Conservation (phyloP, 2,113 vertebrate species). For the Macquaria ambigua region DNA sequence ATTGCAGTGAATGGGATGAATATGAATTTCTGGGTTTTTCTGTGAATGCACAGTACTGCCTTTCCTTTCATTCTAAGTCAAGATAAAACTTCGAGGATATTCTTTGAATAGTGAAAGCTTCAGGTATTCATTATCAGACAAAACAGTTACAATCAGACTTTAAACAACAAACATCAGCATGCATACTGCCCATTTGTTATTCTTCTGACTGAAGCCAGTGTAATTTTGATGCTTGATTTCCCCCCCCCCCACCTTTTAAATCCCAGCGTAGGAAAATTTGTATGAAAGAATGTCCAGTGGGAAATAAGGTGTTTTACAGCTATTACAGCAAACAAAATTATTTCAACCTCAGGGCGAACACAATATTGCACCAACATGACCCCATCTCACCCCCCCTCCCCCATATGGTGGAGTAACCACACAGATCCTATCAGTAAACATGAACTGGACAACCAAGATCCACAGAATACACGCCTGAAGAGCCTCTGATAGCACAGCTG, state of each 20-base stretch:
- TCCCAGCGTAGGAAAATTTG: constrained; percentile 79
- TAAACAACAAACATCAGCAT: constrained; percentile 17
- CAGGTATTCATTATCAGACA: constrained; percentile 11
- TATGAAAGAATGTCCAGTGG: constrained; percentile 77
- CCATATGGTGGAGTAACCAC: constrained; percentile 78
- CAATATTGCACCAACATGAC: constrained; percentile 84
- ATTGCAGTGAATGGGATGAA: constrained; percentile 59
- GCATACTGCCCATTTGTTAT: neutral
- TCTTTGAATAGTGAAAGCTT: neutral
- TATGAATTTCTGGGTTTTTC: constrained; percentile 48
- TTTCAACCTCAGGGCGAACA: constrained; percentile 83
- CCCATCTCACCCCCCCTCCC: constrained; percentile 66
- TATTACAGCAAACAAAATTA: constrained; percentile 85
- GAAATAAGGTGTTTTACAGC: constrained; percentile 86
- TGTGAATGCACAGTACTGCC: constrained; percentile 28
- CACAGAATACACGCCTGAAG: constrained; percentile 53
- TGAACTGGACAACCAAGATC: constrained; percentile 70
- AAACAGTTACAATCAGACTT: constrained; percentile 8
- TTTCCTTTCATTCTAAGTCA: constrained; percentile 12
- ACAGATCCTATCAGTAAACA: constrained; percentile 81
- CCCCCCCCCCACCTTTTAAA: constrained; percentile 60
- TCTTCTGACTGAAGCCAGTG: constrained; percentile 40
- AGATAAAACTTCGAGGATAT: constrained; percentile 1
- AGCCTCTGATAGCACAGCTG: constrained; percentile 60
- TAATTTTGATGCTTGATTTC: constrained; percentile 53